Evolutionary conservation across 2,797 vertebrate genomes (phyloP), one percentile per base, ranked within the genome.

Genomic region (Chelonia mydas): DNA sequence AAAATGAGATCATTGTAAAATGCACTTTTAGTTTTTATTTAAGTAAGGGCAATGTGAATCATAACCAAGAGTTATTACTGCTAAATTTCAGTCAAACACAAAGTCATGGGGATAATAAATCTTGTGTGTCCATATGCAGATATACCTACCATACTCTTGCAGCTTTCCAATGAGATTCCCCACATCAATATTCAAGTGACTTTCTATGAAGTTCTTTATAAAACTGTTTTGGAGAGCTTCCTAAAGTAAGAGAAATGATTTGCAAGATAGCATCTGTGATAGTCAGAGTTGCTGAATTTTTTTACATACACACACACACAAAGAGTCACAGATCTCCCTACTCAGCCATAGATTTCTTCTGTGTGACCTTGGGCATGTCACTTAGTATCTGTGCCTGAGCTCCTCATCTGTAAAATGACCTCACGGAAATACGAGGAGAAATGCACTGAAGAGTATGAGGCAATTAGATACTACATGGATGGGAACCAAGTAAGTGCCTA

Each of bases 171-270:
- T 86, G 27, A 98, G 94, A 5, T 94, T 87, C 84, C 96, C 97
- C 53, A 76, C 89, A 55, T 97, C 94, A 61, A 98, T 81, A 59
- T 97, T 94, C 95, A 98, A 79, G 86, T 98, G 97, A 21, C 88
- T 98, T 95, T 98, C 94, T 86, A 98, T 41, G 31, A 98, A 98
- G 45, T 95, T 97, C 79, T 96, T 97, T 94, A 98, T 23, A 31
- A 98, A 98, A 80, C 86, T 96, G 83, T 81, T 98, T 76, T 95
- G 89, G 88, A 98, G 92, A 54, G 91, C 61, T 72, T 96, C 97
- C 98, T 98, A 93, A 92, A 98, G 93, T 37, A 51, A 95, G 90
- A 96, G 33, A 76, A 17, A 5, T 81, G 5, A 82, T 4, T n/a
- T 59, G n/a, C 87, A 68, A 82, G 5, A 45, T 49, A 45, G 80